Percentiles rank a stretch among this genome's conserved stretches.
Conservation (phyloP, 2,797 vertebrate genomes). For the Pseudocheirus occidentalis region DNA sequence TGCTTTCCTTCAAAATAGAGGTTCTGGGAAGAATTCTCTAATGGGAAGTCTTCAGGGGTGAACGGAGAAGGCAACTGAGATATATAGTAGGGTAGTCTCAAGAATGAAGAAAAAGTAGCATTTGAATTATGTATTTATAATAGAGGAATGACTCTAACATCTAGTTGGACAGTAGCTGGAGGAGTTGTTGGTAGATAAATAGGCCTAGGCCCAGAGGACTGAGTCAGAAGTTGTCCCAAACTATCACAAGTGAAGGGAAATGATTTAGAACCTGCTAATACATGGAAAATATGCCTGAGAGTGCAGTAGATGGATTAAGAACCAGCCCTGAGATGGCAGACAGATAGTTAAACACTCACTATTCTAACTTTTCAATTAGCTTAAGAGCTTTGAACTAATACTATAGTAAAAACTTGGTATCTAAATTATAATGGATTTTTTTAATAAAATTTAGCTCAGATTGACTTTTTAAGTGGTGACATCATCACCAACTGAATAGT, state of each 20-base stretch:
- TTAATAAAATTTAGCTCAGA: neutral
- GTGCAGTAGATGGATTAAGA: neutral
- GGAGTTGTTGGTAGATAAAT: neutral
- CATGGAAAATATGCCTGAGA: neutral
- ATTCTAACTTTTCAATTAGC: neutral
- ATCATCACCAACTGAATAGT: neutral
- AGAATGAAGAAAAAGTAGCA: neutral
- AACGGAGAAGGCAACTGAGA: neutral
- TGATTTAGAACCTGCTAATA: neutral
- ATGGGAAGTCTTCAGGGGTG: neutral
- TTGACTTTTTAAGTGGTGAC: too few relatives aligned
- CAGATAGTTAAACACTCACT: neutral
- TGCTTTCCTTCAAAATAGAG: neutral
- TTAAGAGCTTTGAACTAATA: neutral
- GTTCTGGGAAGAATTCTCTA: neutral
- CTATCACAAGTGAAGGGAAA: neutral
- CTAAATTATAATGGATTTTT: neutral
- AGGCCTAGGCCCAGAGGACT: neutral
- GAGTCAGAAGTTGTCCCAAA: neutral
- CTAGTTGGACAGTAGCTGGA: neutral
- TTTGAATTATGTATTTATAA: neutral
- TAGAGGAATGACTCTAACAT: neutral
- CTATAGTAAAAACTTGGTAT: neutral
- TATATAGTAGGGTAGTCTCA: neutral
- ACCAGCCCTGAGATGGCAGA: neutral